Base-by-base conservation (phyloP, 2,888 invertebrate species). In the Eilema depressum region DNA sequence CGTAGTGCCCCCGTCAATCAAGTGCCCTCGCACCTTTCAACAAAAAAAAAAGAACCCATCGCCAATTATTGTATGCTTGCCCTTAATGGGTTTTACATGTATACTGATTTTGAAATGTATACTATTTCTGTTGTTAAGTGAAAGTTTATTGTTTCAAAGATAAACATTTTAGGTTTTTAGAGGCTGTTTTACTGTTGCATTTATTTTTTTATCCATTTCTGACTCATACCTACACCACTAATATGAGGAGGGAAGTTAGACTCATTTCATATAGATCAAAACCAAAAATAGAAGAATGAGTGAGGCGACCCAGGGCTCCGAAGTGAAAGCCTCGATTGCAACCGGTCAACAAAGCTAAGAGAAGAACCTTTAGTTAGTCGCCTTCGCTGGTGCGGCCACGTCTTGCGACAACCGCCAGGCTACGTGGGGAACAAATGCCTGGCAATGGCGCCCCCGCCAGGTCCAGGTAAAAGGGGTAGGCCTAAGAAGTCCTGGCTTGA, bases 51-150 rank as follows among this genome's bases (percentile, higher is more conserved):
- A 88, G 25, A 76, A 69, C 83, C 83, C 81, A 81, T 87, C 88
- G 90, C 92, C 92, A 94, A 94, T 95, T 93, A 94, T 91, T 91
- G 88, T 88, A 84, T 85, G 88, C 91, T 89, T 85, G 82, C 89
- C 92, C 91, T 90, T 95, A 95, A 95, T 95, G 93, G 94, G 84
- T 94, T 94, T 95, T 92, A 86, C 92, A 83, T 92, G 94, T 93
- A 88, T 76, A 77, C 86, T 85, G 91, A 90, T 93, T 91, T 88
- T 86, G 82, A 84, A 88, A 86, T 83, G 86, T 89, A 85, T 89
- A 84, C 82, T 84, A 83, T 88, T 89, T 83, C 87, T 82, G 67
- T 66, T 65, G 62, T 68, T 64, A 30, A 61, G 64, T 77, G 68
- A 88, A 86, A 83, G 86, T 89, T 85, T 89, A 84, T 83, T 85